Conservation (phyloP, 1,140 invertebrate species). For the Venustaconcha ellipsiformis region DNA sequence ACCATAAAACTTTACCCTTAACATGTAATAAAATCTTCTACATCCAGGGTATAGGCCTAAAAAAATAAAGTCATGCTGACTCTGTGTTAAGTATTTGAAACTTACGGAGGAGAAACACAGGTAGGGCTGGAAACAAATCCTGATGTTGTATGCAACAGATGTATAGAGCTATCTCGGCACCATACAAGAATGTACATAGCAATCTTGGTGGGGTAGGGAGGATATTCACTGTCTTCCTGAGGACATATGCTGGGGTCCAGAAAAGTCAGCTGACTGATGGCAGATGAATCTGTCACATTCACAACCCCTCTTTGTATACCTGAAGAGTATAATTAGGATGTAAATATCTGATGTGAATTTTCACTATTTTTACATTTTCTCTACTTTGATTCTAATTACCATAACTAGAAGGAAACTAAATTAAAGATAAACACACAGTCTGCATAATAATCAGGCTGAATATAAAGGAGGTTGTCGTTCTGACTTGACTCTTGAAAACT, state of each 20-base stretch:
- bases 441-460: background rate
- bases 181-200: constrained; percentile 49
- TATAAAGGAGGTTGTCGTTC: too few relatives aligned
- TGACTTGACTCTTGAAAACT: too few relatives aligned
- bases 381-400: too few relatives aligned
- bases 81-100: background rate
- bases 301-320: constrained; percentile 52
- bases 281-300: constrained; percentile 34
- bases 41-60: too few relatives aligned
- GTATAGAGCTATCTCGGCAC: constrained; percentile 47
- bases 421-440: background rate
- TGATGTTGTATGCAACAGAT: constrained; percentile 35
- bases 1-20: too few relatives aligned
- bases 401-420: background rate
- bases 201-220: constrained; percentile 47
- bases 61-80: too few relatives aligned
- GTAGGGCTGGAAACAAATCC: constrained; percentile 37
- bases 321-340: constrained; percentile 13
- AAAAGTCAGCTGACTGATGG: constrained; percentile 49
- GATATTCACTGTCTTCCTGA: constrained; percentile 38
- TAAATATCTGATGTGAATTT: too few relatives aligned
- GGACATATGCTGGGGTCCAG: constrained; percentile 58
- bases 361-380: too few relatives aligned
- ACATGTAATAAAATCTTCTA: too few relatives aligned
- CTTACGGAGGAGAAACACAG: constrained; percentile 45